Evolutionary conservation across 53 echinoderm and acorn worm species (phyloP), one percentile per base, ranked within the genome.

Genomic region (Temnopleurus reevesii): DNA sequence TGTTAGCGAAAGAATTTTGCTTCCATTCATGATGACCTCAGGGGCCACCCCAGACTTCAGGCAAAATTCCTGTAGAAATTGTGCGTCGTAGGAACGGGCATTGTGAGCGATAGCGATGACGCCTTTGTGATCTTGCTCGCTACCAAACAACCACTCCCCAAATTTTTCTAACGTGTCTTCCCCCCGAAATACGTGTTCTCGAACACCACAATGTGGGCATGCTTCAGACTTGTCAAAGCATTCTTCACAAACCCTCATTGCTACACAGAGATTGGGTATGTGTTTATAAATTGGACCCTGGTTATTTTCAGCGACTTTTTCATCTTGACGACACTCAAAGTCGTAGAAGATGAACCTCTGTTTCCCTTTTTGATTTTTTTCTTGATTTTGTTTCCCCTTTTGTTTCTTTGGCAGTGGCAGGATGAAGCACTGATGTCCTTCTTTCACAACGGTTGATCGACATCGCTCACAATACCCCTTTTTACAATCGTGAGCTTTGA

Each of bases 61-160:
- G 57, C 84, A 84, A 35, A 18, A 84, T 27, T 84, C 84, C 34
- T 84, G 56, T 36, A 91, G 49, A 41, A 84, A 91, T 19, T 85
- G 91, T 3, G 81, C 28, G 76, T 91, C 84, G 45, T 84, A 91
- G 4, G 55, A 28, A 8, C 46, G 38, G 28, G 66, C 21, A 47
- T 91, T 93, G 76, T 93, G 93, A 71, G 91, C 89, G 1, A 93
- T 45, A 41, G 87, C 88, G 26, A 83, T 66, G 13, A 53, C 76
- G 4, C 81, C 81, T 28, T 45, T 46, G 46, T 87, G 88, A 29
- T 87, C 55, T 15, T 81, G 60, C 2, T 53, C 83, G 1, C 12
- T 45, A 4, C 81, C 77, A 13, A 91, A 57, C 31, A 91, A 60
- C 91, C 91, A 91, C 46, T 91, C 60, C 45, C 91, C 58, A 46